Conservation (phyloP, 2,888 invertebrate species). For the Malacosoma neustria region DNA sequence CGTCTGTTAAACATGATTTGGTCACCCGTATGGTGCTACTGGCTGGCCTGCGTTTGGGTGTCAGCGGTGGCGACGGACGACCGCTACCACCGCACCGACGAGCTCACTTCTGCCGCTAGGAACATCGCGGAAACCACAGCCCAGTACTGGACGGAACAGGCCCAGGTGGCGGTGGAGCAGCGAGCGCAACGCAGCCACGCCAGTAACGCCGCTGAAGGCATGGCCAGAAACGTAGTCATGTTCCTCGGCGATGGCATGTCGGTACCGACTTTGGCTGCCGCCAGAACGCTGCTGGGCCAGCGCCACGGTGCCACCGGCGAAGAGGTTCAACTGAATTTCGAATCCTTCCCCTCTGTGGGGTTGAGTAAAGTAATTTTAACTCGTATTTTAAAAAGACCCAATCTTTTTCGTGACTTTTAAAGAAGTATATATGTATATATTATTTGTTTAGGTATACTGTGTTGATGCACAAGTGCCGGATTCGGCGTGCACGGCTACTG, state of each 20-base stretch:
- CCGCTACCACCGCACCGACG: constrained; percentile 11
- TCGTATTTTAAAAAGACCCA: not conserved
- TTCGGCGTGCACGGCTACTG: constrained; percentile 81
- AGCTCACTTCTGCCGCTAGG: not conserved
- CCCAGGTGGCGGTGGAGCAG: constrained; percentile 40
- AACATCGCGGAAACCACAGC: constrained; percentile 14
- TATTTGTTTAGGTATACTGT: constrained; percentile 60
- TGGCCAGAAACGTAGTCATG: constrained; percentile 75
- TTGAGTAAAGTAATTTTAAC: constrained; percentile 72
- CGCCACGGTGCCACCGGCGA: constrained; percentile 68
- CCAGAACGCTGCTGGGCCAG: constrained; percentile 79
- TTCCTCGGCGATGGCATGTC: constrained; percentile 87
- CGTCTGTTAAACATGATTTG: not conserved
- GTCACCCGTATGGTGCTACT: not conserved
- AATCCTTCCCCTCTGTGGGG: constrained; percentile 76
- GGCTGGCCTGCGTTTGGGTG: constrained; percentile 4
- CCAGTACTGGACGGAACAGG: constrained; percentile 57
- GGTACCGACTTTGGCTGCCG: constrained; percentile 78
- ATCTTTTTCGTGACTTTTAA: not conserved
- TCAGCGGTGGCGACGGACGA: constrained; percentile 8
- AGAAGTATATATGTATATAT: not conserved
- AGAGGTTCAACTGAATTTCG: constrained; percentile 74
- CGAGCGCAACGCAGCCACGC: constrained; percentile 32
- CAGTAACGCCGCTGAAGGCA: constrained; percentile 5
- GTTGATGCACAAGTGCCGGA: constrained; percentile 78